phyloP scores from a whole-genome alignment of 2,888 invertebrate species.

The Eubasilissa splendida region DNA sequence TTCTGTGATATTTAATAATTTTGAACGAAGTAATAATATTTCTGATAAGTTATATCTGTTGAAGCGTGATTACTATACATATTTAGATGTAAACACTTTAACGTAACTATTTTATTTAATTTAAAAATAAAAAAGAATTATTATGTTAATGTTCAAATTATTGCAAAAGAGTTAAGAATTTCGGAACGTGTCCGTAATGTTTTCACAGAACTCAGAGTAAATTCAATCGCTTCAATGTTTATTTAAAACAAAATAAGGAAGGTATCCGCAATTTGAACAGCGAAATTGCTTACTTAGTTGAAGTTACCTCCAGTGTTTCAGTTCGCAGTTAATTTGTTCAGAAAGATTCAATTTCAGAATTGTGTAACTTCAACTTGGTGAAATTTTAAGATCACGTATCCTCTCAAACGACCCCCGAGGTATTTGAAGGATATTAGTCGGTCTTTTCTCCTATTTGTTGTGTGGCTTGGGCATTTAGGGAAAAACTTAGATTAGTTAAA shows the following conservation, averaged over 20 bases:
- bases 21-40: no score
- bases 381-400: slow-evolving; percentile 37
- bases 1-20: no score
- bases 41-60: no score
- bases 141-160: no score
- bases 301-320: slow-evolving; percentile 29
- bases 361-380: slow-evolving; percentile 19
- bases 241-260: slow-evolving; percentile 10
- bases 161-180: no score
- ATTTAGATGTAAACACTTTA: no score
- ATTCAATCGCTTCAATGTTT: background rate
- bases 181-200: no score
- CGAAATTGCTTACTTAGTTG: background rate
- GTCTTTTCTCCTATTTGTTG: slow-evolving; percentile 23
- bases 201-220: no score
- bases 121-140: no score
- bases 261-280: slow-evolving; percentile 7
- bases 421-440: slow-evolving; percentile 36
- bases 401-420: slow-evolving; percentile 42
- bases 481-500: slow-evolving; percentile 53
- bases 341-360: slow-evolving; percentile 37
- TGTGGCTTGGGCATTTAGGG: slow-evolving; percentile 37
- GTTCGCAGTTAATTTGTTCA: slow-evolving; percentile 27
- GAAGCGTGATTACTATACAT: no score
- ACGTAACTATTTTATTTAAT: no score